Evolutionary conservation across 2,113 vertebrate genomes (phyloP).

Genomic region (Saimiri boliviensis): DNA sequence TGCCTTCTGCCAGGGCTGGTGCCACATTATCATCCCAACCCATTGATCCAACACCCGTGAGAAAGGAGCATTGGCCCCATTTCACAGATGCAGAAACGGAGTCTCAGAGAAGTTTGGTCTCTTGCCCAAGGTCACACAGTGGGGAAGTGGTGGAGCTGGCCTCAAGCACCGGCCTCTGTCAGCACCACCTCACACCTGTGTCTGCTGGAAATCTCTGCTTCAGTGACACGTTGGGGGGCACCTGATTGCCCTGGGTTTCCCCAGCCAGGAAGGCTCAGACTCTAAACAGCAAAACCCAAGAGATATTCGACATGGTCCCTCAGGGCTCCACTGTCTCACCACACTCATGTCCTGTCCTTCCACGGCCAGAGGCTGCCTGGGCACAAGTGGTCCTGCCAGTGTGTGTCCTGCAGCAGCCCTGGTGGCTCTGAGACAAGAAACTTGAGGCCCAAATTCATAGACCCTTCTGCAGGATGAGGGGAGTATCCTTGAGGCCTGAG

Average conservation of each 20-base stretch:
- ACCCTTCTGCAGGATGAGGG: not conserved
- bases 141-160: not conserved
- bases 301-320: not conserved
- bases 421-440: not conserved
- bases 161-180: not conserved
- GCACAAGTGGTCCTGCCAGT: fast-evolving
- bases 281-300: not conserved
- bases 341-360: fast-evolving
- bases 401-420: fast-evolving
- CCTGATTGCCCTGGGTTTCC: not conserved
- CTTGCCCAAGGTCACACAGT: conserved; percentile 49
- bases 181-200: fast-evolving
- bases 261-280: not conserved
- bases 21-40: not conserved
- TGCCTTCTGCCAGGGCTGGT: not conserved
- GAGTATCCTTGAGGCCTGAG: not conserved
- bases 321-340: fast-evolving
- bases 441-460: not conserved
- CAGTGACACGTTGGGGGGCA: fast-evolving
- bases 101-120: not conserved
- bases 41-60: fast-evolving
- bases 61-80: not conserved
- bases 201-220: not conserved
- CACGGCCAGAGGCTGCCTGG: not conserved
- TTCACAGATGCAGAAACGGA: not conserved